phyloP scores from a whole-genome alignment of 2,797 vertebrate species.

The Mergus octosetaceus region DNA sequence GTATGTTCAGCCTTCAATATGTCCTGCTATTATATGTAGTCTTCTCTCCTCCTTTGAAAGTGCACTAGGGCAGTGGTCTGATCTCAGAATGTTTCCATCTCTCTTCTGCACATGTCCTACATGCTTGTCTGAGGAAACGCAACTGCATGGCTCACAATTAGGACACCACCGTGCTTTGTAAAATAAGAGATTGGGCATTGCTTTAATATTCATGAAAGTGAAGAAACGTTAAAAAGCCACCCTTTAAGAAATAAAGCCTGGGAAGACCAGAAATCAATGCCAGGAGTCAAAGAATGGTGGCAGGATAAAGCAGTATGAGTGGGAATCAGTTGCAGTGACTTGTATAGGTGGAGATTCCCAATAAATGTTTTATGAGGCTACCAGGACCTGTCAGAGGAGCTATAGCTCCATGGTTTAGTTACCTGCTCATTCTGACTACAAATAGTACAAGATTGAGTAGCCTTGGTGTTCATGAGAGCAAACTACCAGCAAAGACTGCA shows the following conservation, averaged over 20 bases:
- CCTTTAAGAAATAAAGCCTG: background rate
- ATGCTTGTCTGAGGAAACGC: rapidly evolving
- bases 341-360: background rate
- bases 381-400: background rate
- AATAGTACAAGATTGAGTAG: background rate
- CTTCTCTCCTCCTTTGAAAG: rapidly evolving
- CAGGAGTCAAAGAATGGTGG: background rate
- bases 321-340: background rate
- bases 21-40: background rate
- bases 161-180: background rate
- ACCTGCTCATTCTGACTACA: background rate
- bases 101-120: background rate
- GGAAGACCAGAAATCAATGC: background rate
- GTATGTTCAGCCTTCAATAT: background rate
- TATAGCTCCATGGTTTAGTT: background rate
- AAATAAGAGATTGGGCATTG: background rate
- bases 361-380: background rate
- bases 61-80: background rate
- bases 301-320: background rate
- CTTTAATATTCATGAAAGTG: background rate
- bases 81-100: background rate
- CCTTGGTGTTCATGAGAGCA: background rate
- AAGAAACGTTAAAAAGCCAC: background rate
- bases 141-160: rapidly evolving
- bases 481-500: background rate